These are phyloP conservation scores for Callinectes sapidus DNA, from an alignment of 2,888 invertebrate species.

Conservation along the genomic window DNA sequence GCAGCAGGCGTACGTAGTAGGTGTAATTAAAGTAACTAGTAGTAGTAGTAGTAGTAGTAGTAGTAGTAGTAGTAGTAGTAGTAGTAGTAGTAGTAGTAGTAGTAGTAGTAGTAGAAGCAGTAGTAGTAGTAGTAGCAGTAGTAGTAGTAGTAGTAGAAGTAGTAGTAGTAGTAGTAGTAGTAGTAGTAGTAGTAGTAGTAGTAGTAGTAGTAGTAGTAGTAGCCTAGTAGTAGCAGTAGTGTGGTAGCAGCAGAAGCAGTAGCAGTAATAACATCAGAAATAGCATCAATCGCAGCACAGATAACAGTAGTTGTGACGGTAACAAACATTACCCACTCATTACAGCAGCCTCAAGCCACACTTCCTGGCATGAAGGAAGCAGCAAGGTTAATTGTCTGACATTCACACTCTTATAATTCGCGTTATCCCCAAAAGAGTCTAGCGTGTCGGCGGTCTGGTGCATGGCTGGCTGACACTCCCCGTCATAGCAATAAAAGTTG, in stretches of 20 bases:
- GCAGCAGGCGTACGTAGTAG: not conserved
- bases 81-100: constrained; percentile 23
- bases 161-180: constrained; percentile 1
- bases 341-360: not conserved
- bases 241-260: no score
- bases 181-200: not conserved
- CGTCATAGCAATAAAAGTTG: not conserved
- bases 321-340: not conserved
- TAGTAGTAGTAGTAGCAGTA: constrained; percentile 17
- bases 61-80: not conserved
- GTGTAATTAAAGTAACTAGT: not conserved
- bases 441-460: not conserved
- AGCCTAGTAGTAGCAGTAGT: not conserved
- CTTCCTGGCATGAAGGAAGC: not conserved
- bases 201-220: not conserved
- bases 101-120: constrained; percentile 22
- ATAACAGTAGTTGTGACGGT: not conserved
- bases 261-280: not conserved
- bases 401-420: not conserved
- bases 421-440: not conserved
- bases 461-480: not conserved
- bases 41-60: not conserved
- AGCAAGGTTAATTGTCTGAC: not conserved
- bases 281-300: not conserved
- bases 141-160: constrained; percentile 22